Conservation (phyloP, 2,797 vertebrate genomes). For the Liasis olivaceus region DNA sequence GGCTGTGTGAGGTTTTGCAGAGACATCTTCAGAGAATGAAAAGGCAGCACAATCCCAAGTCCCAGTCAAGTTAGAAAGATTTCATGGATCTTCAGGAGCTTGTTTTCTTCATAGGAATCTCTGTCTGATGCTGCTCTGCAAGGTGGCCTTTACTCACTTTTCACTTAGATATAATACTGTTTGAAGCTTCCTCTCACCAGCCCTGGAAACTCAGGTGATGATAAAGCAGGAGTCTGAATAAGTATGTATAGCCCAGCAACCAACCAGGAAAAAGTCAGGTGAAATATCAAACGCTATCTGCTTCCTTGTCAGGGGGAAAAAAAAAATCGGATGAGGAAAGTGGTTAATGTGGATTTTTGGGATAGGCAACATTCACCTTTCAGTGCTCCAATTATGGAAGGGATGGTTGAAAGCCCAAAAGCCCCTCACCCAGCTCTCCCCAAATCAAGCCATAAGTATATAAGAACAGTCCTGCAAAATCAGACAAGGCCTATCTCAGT, state of each 20-base stretch:
- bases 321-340: not conserved
- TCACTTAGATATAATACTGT: not conserved
- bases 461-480: not conserved
- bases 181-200: not conserved
- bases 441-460: not conserved
- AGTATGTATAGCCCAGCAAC: not conserved
- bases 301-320: not conserved
- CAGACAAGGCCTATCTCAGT: not conserved
- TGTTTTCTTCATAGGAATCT: not conserved
- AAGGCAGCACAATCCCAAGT: not conserved
- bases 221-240: not conserved
- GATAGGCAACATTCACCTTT: not conserved
- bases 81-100: not conserved
- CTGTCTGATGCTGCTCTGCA: not conserved
- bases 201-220: not conserved
- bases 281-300: not conserved
- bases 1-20: constrained; percentile 63
- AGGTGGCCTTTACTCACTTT: not conserved
- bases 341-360: not conserved
- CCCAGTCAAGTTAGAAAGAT: not conserved
- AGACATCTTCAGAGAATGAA: constrained; percentile 44
- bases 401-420: not conserved
- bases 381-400: not conserved
- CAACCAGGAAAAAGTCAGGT: not conserved
- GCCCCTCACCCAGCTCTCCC: too few relatives aligned